Evolutionary conservation across 1,140 invertebrate species (phyloP), one percentile per base, ranked within the genome.

Genomic region (Heliconius hermathena): DNA sequence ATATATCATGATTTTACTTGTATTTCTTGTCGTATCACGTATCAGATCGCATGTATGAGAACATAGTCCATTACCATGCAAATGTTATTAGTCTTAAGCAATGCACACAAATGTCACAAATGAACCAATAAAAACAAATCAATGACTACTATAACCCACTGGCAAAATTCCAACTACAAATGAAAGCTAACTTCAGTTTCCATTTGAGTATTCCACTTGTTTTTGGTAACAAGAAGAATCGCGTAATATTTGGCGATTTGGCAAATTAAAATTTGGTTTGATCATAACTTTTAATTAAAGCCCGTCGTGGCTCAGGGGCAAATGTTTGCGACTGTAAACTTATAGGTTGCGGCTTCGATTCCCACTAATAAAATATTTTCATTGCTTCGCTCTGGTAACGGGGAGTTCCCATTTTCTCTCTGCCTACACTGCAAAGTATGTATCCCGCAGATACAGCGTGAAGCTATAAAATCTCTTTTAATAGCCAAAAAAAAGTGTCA

Each of bases 51-150:
- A 49, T 54, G 73, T 52, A 54, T 36, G 73, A 75, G 49, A 52
- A 52, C 18, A 29, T 29, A 38, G 6, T 76, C 33, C 41, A 76
- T 71, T 70, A 76, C 22, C 36, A 76, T 76, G 66, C 75, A 71
- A 71, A 76, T 71, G 75, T 49, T 66, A 70, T 60, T 20, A 71
- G 60, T 71, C 75, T 76, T 76, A 41, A 66, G 60, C 26, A 70
- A 76, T 71, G 75, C 75, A 46, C 38, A 66, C 60, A 41, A 70
- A 76, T 76, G 60, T 76, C 57, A 9, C 33, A 76, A 76, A 76
- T 76, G 60, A 76, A 76, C 75, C 75, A 76, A 76, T 76, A 76
- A 76, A 76, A 76, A 76, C 75, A 76, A 76, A 76, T 76, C 75
- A 76, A 76, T 76, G 75, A 76, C 75, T 70, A 71, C 74, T 41